Evolutionary conservation across 2,113 vertebrate genomes (phyloP).

Genomic region (Melanocharis versteri): DNA sequence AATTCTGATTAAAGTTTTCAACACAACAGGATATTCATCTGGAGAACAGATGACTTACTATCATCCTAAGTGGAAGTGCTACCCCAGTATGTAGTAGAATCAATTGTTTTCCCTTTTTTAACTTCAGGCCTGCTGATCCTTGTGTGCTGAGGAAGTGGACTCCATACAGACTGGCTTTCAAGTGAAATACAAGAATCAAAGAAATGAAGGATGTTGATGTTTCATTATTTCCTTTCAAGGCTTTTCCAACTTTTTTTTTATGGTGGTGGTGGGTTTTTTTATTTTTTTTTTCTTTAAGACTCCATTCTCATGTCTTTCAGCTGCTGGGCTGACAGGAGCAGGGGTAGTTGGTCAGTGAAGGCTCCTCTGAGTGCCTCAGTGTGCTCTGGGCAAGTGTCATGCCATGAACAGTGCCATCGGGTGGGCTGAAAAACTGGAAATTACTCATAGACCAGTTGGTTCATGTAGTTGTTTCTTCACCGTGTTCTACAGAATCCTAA

Average conservation of each 20-base stretch:
- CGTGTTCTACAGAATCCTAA: background rate
- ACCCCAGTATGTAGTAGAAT: background rate
- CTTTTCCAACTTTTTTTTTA: background rate
- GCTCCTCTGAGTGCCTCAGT: background rate
- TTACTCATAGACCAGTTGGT: background rate
- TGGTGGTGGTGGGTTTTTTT: no score
- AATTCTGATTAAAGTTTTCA: background rate
- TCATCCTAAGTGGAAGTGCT: background rate
- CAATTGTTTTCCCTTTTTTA: background rate
- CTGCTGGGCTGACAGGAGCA: background rate
- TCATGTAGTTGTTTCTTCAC: background rate
- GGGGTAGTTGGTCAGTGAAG: background rate
- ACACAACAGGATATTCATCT: background rate
- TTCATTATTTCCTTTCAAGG: background rate
- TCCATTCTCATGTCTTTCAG: background rate
- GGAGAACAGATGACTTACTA: background rate
- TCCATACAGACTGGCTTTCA: background rate
- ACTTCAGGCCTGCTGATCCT: background rate
- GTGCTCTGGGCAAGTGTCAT: background rate
- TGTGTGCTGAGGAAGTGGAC: background rate
- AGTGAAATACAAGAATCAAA: background rate
- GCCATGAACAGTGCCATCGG: background rate
- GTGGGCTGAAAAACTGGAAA: background rate
- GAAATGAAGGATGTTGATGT: background rate
- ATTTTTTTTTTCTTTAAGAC: background rate